A percentile compares a stretch with the other conserved stretches of the same genome.
These are phyloP conservation scores for Temnothorax longispinosus DNA, from an alignment of 1,140 invertebrate species.

Conservation along the genomic window DNA sequence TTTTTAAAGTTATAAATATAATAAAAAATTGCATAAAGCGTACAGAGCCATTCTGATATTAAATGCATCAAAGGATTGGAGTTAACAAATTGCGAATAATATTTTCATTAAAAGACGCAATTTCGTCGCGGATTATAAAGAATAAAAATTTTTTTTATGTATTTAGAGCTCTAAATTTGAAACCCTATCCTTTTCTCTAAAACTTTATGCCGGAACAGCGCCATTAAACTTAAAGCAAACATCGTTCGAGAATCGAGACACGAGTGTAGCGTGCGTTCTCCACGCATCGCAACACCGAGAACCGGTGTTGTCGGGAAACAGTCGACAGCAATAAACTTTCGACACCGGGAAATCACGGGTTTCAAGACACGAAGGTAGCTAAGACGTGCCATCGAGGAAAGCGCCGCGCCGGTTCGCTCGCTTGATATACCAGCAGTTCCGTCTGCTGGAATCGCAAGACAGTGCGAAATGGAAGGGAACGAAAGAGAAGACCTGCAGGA, in stretches of 20 bases:
- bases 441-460: constrained; percentile 65
- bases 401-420: neutral
- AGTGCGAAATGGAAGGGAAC: constrained; percentile 57
- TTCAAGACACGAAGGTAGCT: constrained; percentile 25
- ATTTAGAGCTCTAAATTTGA: neutral
- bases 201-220: neutral
- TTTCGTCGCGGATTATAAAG: neutral
- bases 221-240: constrained; percentile 3
- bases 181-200: neutral
- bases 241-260: neutral
- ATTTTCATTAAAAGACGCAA: neutral
- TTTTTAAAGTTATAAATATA: neutral
- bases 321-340: constrained; percentile 46
- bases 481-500: constrained; percentile 48
- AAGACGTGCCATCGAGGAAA: constrained; percentile 37
- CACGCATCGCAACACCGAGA: neutral
- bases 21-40: neutral
- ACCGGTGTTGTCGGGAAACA: constrained; percentile 15
- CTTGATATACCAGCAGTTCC: constrained; percentile 67
- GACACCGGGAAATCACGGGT: constrained; percentile 39
- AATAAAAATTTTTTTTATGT: neutral
- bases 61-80: neutral
- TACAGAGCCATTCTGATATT: neutral
- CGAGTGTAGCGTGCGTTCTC: neutral
- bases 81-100: neutral